Evolutionary conservation across 2,888 invertebrate genomes (phyloP).

Genomic region (Microplitis deprimator): DNA sequence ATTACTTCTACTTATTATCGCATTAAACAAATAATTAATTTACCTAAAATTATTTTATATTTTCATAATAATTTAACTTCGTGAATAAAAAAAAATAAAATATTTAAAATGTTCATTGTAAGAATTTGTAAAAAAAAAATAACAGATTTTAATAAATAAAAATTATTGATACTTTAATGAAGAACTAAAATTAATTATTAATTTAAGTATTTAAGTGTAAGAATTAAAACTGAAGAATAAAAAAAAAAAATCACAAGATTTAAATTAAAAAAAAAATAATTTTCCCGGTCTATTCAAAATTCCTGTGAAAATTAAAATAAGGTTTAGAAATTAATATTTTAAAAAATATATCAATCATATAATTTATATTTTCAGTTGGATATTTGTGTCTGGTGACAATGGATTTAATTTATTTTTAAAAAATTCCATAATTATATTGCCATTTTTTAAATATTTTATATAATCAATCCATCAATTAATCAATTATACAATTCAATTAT

Average conservation of each 20-base stretch:
- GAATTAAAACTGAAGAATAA: background rate
- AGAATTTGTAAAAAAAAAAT: slow-evolving; percentile 25
- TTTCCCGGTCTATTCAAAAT: too few relatives aligned
- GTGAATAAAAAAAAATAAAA: background rate
- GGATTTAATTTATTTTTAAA: background rate
- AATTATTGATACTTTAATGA: slow-evolving; percentile 29
- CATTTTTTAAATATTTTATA: background rate
- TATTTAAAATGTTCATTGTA: slow-evolving; percentile 10
- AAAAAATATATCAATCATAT: background rate
- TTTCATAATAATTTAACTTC: background rate
- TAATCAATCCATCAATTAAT: background rate
- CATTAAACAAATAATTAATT: background rate
- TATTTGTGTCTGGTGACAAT: background rate
- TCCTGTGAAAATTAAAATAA: too few relatives aligned
- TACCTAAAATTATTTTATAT: background rate
- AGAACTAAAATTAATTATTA: slow-evolving; percentile 18
- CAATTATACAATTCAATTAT: background rate
- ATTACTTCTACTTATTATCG: background rate
- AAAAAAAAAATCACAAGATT: too few relatives aligned
- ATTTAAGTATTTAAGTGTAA: background rate
- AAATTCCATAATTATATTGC: background rate
- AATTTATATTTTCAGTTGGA: background rate
- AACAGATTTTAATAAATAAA: slow-evolving; percentile 16
- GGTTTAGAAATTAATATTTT: too few relatives aligned
- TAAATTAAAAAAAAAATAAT: too few relatives aligned